Evolutionary conservation across 2,888 invertebrate species (phyloP).

Genomic region (Andrena bicolor): DNA sequence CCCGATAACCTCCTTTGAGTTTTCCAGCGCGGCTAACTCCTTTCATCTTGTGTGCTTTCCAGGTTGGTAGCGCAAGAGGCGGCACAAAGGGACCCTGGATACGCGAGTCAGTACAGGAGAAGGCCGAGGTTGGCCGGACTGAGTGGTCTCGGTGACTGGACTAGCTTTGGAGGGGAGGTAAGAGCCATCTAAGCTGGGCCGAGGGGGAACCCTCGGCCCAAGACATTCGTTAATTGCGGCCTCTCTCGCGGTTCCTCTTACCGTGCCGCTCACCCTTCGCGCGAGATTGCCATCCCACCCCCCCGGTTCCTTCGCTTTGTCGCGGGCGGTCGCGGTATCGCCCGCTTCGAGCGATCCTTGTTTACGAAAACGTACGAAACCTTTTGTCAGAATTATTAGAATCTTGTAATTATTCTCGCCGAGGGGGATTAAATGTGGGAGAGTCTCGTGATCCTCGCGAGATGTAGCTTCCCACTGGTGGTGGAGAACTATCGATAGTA

Average conservation of each 20-base stretch:
- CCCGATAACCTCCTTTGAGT: conserved; percentile 35
- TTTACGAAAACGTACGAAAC: too few relatives aligned
- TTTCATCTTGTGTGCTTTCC: conserved; percentile 75
- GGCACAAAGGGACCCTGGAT: conserved; percentile 87
- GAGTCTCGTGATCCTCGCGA: too few relatives aligned
- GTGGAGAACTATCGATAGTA: too few relatives aligned
- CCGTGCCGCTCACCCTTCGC: conserved; percentile 13
- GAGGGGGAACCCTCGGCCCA: conserved; percentile 28
- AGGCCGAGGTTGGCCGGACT: conserved; percentile 84
- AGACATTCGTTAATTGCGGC: conserved; percentile 51
- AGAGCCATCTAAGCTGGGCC: conserved; percentile 42
- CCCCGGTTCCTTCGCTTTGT: neutral
- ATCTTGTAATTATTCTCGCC: too few relatives aligned
- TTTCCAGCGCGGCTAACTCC: conserved; percentile 31
- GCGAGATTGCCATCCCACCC: neutral
- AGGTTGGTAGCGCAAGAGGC: conserved; percentile 98
- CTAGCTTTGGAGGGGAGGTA: conserved; percentile 85
- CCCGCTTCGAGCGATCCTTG: too few relatives aligned
- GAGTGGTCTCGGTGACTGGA: conserved; percentile 85
- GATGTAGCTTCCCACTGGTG: too few relatives aligned
- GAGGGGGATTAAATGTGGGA: too few relatives aligned
- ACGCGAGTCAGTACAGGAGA: conserved; percentile 84
- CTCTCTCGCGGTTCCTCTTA: conserved; percentile 34
- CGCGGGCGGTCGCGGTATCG: neutral
- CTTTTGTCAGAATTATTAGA: too few relatives aligned